These are phyloP conservation scores for Sitophilus oryzae DNA, from an alignment of 1,140 invertebrate species.

Conservation along the genomic window DNA sequence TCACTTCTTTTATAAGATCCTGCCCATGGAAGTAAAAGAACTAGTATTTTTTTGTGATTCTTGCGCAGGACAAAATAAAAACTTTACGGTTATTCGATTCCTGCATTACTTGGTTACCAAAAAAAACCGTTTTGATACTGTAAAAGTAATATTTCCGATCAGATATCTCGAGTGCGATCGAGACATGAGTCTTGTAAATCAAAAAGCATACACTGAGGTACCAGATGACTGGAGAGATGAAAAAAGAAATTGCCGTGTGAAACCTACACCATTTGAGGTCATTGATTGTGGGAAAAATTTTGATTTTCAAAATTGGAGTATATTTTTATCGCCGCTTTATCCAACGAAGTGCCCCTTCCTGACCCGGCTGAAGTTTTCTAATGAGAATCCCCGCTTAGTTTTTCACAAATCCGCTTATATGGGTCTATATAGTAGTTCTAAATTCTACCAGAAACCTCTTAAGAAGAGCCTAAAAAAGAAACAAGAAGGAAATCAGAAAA, in stretches of 20 bases:
- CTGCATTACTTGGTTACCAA: constrained; percentile 21
- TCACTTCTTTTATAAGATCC: constrained; percentile 15
- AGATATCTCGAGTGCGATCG: constrained; percentile 13
- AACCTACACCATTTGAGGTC: constrained; percentile 14
- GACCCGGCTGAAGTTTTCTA: constrained; percentile 5
- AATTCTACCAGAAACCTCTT: neutral
- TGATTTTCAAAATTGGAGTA: constrained; percentile 11
- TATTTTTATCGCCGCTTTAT: too few species aligned
- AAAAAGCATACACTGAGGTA: constrained; percentile 15
- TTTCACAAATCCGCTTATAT: constrained; percentile 6
- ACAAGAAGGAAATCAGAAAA: neutral
- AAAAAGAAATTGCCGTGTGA: constrained; percentile 2
- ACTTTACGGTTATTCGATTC: constrained; percentile 24
- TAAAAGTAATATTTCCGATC: constrained; percentile 24
- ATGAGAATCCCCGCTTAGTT: too few species aligned
- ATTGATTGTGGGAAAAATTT: constrained; percentile 10
- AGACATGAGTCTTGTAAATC: constrained; percentile 19
- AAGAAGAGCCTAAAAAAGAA: constrained; percentile 5
- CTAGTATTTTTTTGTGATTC: constrained; percentile 20
- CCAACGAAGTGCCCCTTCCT: constrained; percentile 10
- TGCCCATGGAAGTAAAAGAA: constrained; percentile 17
- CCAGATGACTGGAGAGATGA: constrained; percentile 10
- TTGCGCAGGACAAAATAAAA: constrained; percentile 24
- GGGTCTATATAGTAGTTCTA: neutral
- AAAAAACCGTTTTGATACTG: constrained; percentile 10